Base-by-base conservation (phyloP, 2,888 invertebrate species). In the Keiferia lycopersicella region DNA sequence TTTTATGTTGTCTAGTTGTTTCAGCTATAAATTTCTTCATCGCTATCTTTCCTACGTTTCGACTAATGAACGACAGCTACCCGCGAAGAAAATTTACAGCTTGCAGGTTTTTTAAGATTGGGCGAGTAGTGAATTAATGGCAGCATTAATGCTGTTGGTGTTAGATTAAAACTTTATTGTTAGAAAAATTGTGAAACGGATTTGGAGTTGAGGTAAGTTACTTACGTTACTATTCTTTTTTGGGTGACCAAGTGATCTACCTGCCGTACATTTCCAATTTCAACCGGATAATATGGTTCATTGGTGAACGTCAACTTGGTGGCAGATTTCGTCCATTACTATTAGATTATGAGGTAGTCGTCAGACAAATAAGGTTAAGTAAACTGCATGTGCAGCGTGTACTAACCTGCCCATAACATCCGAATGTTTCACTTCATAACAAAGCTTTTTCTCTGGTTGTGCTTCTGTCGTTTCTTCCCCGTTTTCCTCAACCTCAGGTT, bases 371-470 rank as follows among this genome's bases (percentile, higher is more conserved):
- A n/a, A 30, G 30, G 30, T 41, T 41, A 41, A 45, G n/a, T 45
- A 45, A n/a, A n/a, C 18, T 18, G 7, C 16, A 48, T 18, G 16
- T 45, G 16, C 18, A 2, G 2, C 6, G 18, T 8, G 16, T 45
- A 34, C 56, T 79, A 73, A 93, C 93, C 94, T 91, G 77, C 93
- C 94, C 93, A 93, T 94, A 7, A 93, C 75, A 63, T 94, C 93
- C 0, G 94, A 95, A 3, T 87, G 87, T 68, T 88, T 93, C 22
- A 94, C 86, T 64, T 92, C 92, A 72, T 93, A 95, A 65, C 93
- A 93, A n/a, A 79, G 69, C 45, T 76, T 77, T 59, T 87, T 96
- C 94, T 83, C 95, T 88, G 82, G 95, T 93, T 71, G 93, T 86
- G 70, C 95, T 30, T 70, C 69, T 16, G 34, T 56, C 34, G 56